phyloP scores from a whole-genome alignment of 2,797 vertebrate species.

The Acanthornis magna region DNA sequence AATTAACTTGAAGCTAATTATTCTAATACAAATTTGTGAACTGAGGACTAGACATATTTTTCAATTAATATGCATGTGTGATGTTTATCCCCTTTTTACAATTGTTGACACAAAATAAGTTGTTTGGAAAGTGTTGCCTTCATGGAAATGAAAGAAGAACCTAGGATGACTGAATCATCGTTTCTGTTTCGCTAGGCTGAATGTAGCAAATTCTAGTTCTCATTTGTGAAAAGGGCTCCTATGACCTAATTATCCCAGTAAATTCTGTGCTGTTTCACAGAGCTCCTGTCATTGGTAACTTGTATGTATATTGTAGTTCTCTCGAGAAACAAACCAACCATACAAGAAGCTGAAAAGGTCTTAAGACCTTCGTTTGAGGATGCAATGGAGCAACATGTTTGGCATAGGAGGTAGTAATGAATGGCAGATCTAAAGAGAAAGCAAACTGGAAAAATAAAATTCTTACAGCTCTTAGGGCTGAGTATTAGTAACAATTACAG shows the following conservation, averaged over 20 bases:
- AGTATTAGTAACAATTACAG: background rate
- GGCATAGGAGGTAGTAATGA: background rate
- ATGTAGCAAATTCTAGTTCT: background rate
- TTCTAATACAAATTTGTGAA: background rate
- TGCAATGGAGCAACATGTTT: background rate
- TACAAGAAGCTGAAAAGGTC: background rate
- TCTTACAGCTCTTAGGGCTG: background rate
- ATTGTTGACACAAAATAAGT: background rate
- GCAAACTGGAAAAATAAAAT: background rate
- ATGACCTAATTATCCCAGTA: background rate
- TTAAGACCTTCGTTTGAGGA: background rate
- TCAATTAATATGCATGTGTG: background rate
- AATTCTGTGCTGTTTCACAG: background rate
- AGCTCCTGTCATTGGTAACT: background rate
- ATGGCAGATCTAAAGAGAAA: background rate
- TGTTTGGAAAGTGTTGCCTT: background rate
- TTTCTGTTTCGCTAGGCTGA: background rate
- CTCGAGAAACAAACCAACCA: background rate
- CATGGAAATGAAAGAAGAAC: background rate
- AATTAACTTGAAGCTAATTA: background rate
- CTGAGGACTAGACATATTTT: background rate
- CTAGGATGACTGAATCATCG: background rate
- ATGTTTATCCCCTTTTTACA: background rate
- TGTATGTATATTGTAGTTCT: background rate
- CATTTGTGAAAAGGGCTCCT: background rate